Base-by-base conservation (phyloP, 2,113 vertebrate genomes). In the Furnarius figulus region DNA sequence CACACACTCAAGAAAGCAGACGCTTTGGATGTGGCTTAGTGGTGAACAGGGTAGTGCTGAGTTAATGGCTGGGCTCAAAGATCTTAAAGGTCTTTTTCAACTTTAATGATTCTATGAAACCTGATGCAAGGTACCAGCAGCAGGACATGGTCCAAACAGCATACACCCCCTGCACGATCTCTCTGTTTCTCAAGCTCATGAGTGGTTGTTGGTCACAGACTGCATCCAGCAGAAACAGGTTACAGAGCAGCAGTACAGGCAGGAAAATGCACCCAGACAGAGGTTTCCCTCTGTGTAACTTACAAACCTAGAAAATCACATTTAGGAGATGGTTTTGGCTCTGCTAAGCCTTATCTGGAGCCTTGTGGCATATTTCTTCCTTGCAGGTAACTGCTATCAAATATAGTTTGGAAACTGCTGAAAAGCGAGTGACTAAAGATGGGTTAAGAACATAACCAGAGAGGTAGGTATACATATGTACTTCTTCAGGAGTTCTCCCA, bases 111-210 rank as follows among this genome's bases (percentile, higher is more conserved):
- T 49, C 55, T 50, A 9, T 55, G 49, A 77, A 85, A 52, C 3
- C 3, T 8, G 5, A 9, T 20, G 46, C 49, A 39, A 85, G 17
- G 47, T n/a, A 33, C 44, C 6, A 83, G 28, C 37, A 53, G 52
- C 5, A 31, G 50, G 62, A 22, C 17, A 19, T 5, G 30, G 22
- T 39, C 61, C 61, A 37, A 21, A 53, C 6, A 56, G 52, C 2
- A 0, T 6, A 35, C 6, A 47, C 2, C 5, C 39, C n/a, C 28
- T 28, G 47, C 21, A 16, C 11, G 40, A 5, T 8, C 17, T n/a
- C 82, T 76, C 52, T 12, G 1, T 63, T 84, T 55, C 80, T 81
- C 31, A 55, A 50, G 35, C 30, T 89, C 1, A 0, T 46, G 46
- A 27, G 46, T 24, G 13, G 31, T 6, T 39, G 9, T 2, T 12